These are phyloP conservation scores for Latrodectus hesperus DNA, from an alignment of 2,888 invertebrate species.

Conservation along the genomic window DNA sequence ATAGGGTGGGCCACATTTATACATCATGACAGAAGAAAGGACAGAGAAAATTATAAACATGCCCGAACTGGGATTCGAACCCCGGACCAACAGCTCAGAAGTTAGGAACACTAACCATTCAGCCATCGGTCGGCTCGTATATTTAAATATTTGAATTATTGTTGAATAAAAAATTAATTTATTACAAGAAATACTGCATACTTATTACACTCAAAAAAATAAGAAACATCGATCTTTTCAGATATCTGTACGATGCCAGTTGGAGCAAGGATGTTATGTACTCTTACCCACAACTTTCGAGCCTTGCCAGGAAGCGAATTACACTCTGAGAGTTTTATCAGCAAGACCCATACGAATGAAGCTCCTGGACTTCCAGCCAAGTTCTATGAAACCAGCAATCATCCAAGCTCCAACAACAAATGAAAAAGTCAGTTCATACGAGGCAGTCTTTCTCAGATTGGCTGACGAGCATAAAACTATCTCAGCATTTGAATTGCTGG, in stretches of 20 bases:
- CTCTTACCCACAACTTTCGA: conserved; percentile 93
- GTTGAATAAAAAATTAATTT: too few species aligned
- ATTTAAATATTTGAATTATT: too few species aligned
- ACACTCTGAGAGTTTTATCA: conserved; percentile 88
- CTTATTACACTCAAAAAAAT: too few species aligned
- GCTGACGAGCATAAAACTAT: conserved; percentile 93
- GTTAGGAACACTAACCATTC: too few species aligned
- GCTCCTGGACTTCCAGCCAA: conserved; percentile 80
- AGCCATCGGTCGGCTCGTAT: too few species aligned
- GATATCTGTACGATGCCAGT: conserved; percentile 83
- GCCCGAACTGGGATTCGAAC: too few species aligned
- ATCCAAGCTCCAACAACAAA: conserved; percentile 77
- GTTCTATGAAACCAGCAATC: conserved; percentile 83
- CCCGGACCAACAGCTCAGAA: too few species aligned
- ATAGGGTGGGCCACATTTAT: too few species aligned
- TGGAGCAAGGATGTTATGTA: conserved; percentile 88
- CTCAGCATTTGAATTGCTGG: conserved; percentile 92
- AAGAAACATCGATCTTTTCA: conserved; percentile 67
- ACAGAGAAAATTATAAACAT: too few species aligned
- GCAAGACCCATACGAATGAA: conserved; percentile 85
- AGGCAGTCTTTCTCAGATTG: conserved; percentile 89
- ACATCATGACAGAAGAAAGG: too few species aligned
- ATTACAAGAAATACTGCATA: too few species aligned
- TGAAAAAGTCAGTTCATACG: conserved; percentile 87
- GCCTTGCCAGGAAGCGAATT: conserved; percentile 90